Conservation (phyloP, 2,797 vertebrate species). For the Moxostoma hubbsi region DNA sequence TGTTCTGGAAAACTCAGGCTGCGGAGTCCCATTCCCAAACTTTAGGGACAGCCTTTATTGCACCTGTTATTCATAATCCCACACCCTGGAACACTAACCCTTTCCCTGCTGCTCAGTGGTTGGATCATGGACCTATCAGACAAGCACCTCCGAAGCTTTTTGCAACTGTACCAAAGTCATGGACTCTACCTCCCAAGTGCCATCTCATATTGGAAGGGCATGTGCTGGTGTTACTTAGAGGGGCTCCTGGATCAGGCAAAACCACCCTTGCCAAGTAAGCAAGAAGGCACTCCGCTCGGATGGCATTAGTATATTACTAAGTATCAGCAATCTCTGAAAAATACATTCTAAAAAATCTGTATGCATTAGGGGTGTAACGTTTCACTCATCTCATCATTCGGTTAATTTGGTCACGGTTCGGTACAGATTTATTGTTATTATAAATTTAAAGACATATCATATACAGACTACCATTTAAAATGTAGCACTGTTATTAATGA, state of each 20-base stretch:
- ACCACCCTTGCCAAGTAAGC: constrained; percentile 90
- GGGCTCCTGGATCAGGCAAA: constrained; percentile 96
- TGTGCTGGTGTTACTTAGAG: constrained; percentile 92
- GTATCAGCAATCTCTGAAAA: too few species aligned
- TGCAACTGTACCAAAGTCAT: constrained; percentile 77
- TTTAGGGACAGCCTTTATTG: constrained; percentile 79
- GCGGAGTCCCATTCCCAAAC: constrained; percentile 78
- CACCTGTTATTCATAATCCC: constrained; percentile 80
- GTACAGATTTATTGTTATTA: too few species aligned
- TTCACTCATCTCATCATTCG: too few species aligned
- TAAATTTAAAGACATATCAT: too few species aligned
- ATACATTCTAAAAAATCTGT: too few species aligned
- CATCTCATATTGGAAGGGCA: constrained; percentile 78
- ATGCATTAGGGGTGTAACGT: too few species aligned
- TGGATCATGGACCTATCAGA: constrained; percentile 55
- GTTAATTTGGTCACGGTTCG: too few species aligned
- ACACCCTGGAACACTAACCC: constrained; percentile 72
- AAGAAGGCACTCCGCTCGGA: background rate
- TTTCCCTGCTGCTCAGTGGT: constrained; percentile 65
- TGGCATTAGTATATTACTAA: background rate
- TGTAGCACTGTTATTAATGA: too few species aligned
- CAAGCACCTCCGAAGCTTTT: constrained; percentile 69
- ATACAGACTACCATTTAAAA: too few species aligned
- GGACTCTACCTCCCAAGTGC: constrained; percentile 62
- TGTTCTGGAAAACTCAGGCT: constrained; percentile 83